These are phyloP conservation scores for Pelecanoides urinatrix DNA, from an alignment of 2,113 vertebrate species.

Conservation along the genomic window DNA sequence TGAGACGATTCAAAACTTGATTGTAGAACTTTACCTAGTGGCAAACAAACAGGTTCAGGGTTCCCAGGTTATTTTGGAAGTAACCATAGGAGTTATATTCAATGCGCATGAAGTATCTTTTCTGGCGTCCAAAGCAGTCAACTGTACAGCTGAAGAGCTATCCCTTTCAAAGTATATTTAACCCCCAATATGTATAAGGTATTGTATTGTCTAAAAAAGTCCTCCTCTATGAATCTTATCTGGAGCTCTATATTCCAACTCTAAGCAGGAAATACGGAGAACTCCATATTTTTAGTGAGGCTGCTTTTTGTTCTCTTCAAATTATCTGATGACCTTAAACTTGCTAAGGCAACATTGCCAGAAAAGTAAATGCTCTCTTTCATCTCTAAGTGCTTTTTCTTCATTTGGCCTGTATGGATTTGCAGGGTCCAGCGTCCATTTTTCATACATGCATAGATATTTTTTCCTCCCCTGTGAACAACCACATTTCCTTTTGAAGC, in stretches of 20 bases:
- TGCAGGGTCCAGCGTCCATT: neutral
- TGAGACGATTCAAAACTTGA: neutral
- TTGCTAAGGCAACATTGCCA: neutral
- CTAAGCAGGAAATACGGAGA: neutral
- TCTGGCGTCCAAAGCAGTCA: neutral
- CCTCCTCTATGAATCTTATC: neutral
- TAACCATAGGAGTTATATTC: neutral
- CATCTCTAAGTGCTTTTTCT: neutral
- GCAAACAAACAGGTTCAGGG: neutral
- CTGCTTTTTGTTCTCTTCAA: neutral
- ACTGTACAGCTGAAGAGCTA: neutral
- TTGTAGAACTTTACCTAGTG: neutral
- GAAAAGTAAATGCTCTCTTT: neutral
- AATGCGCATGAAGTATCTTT: neutral
- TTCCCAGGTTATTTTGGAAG: neutral
- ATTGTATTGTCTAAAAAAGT: neutral
- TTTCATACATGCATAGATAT: neutral
- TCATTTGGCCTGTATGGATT: neutral
- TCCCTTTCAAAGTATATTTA: neutral
- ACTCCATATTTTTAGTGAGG: neutral
- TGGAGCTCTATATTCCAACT: neutral
- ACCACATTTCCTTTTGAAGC: neutral
- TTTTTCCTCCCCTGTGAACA: neutral
- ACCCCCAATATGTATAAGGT: neutral
- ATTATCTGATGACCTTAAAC: neutral